phyloP scores from a whole-genome alignment of 2,888 invertebrate species.

The Ormyrus thymus region DNA sequence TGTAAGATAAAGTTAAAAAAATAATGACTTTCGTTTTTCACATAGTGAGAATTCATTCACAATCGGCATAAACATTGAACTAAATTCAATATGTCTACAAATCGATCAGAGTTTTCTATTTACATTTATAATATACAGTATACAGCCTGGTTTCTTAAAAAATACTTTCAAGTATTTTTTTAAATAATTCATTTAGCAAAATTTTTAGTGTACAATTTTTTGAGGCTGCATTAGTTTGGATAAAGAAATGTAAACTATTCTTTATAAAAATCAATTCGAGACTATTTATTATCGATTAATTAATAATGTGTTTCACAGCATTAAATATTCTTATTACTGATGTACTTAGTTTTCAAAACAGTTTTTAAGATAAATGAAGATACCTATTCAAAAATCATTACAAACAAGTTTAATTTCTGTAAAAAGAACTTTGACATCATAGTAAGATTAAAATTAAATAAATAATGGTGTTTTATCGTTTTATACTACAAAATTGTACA shows the following conservation, averaged over 20 bases:
- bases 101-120: conserved; percentile 44
- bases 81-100: conserved; percentile 52
- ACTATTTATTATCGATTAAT: conserved; percentile 45
- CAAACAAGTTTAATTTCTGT: neutral
- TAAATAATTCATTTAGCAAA: conserved; percentile 39
- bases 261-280: conserved; percentile 41
- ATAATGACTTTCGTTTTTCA: conserved; percentile 51
- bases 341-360: conserved; percentile 21
- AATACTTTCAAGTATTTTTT: conserved; percentile 27
- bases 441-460: conserved; percentile 60
- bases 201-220: conserved; percentile 35
- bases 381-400: too few relatives aligned
- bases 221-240: conserved; percentile 20
- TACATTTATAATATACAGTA: conserved; percentile 47
- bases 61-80: conserved; percentile 43
- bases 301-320: conserved; percentile 54
- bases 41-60: conserved; percentile 44
- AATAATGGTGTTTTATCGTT: conserved; percentile 63
- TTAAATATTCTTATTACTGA: conserved; percentile 50
- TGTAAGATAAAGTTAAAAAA: conserved; percentile 51
- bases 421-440: conserved; percentile 49
- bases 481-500: conserved; percentile 70
- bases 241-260: conserved; percentile 37
- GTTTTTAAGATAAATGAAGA: too few relatives aligned
- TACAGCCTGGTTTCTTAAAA: conserved; percentile 25